Percentiles rank a stretch among this genome's conserved stretches.
These are phyloP conservation scores for Piprites chloris DNA, from an alignment of 2,113 vertebrate species.

Conservation along the genomic window DNA sequence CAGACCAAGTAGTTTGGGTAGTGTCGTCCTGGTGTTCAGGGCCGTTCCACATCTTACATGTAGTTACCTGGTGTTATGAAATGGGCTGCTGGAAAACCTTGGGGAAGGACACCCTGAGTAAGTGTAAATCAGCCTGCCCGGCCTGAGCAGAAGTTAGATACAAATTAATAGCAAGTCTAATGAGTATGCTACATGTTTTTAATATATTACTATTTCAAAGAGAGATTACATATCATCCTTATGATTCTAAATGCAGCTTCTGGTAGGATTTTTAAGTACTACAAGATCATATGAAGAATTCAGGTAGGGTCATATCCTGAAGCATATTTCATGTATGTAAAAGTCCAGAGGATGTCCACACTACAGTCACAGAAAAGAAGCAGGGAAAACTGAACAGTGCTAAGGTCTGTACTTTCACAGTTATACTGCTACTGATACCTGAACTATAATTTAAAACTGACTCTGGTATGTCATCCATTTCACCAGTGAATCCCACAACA, in stretches of 20 bases:
- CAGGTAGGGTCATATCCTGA: neutral
- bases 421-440: neutral
- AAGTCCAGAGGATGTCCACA: neutral
- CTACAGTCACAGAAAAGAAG: neutral
- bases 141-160: accelerated
- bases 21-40: neutral
- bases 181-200: neutral
- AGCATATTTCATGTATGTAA: neutral
- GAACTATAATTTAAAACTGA: neutral
- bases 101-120: neutral
- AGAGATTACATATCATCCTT: neutral
- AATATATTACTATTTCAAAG: neutral
- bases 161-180: neutral
- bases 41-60: neutral
- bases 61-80: neutral
- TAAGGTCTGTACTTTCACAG: neutral
- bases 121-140: neutral
- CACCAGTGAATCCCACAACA: neutral
- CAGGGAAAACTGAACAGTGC: accelerated
- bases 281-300: neutral
- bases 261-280: neutral
- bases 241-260: neutral
- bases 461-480: neutral
- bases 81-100: neutral
- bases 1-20: accelerated